Base-by-base conservation (phyloP, 2,797 vertebrate genomes). In the Sebastes paucispinis region DNA sequence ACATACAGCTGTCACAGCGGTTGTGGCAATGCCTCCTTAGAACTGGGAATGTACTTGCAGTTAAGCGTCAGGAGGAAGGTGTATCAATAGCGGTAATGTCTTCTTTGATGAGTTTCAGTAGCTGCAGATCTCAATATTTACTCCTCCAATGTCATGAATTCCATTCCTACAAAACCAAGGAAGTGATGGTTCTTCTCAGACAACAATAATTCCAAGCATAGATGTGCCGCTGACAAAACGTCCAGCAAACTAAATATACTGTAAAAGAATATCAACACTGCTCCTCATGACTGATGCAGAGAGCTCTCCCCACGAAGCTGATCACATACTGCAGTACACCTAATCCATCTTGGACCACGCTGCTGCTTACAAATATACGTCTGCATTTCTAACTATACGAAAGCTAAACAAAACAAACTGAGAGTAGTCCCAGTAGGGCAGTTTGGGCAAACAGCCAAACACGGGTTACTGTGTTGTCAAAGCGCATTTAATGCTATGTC, bases 111-210 rank as follows among this genome's bases (percentile, higher is more conserved):
- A 36, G 29, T 64, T 77, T 74, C 29, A 13, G 14, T 47, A 65
- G 27, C 68, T 74, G 9, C 62, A 18, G 57, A 60, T 77, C 14
- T 73, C 31, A 75, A 58, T 70, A 80, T 85, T 60, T 84, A 82
- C 68, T 73, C 54, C 43, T 57, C 13, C n/a, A 69, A 55, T 57
- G 79, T 75, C 70, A 14, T 68, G 34, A 77, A 77, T 78, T 75
- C 82, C 69, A 67, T 60, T 77, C 47, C 12, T 34, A 32, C 70
- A 70, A 70, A 74, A 77, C 77, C 76, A 82, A 83, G 36, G 60
- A 76, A 82, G 70, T 20, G 6, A 68, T 66, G 57, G 11, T 43
- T 75, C 36, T 29, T 80, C 64, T 78, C 34, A 8, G 66, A 68
- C 27, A 77, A 67, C 58, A 77, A 6, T 59, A 43, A 75, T 78